A percentile compares a stretch with the other conserved stretches of the same genome.
These are phyloP conservation scores for Actias luna DNA, from an alignment of 2,888 invertebrate genomes.

Conservation along the genomic window DNA sequence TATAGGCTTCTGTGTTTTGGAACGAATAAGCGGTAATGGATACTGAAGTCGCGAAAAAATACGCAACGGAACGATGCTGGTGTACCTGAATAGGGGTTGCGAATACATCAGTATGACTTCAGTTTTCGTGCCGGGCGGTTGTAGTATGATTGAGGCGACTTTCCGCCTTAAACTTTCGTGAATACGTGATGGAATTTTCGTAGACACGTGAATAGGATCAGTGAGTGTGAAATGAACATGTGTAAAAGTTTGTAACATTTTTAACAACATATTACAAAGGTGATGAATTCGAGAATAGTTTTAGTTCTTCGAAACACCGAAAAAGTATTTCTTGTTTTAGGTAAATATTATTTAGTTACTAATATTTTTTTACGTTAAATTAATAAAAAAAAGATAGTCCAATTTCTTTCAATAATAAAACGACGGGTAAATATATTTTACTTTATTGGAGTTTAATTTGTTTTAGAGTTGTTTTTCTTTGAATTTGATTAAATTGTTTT, in stretches of 20 bases:
- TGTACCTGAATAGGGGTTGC: not conserved
- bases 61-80: not conserved
- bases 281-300: slow-evolving; percentile 40
- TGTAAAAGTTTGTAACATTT: slow-evolving; percentile 37
- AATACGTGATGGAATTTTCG: slow-evolving; percentile 33
- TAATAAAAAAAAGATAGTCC: too few relatives aligned
- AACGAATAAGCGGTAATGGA: not conserved
- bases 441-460: too few relatives aligned
- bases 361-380: not conserved
- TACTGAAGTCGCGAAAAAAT: not conserved
- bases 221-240: slow-evolving; percentile 31
- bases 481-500: too few relatives aligned
- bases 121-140: slow-evolving; percentile 57
- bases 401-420: too few relatives aligned
- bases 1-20: not conserved
- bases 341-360: slow-evolving; percentile 44
- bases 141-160: slow-evolving; percentile 47
- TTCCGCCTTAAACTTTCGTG: slow-evolving; percentile 53
- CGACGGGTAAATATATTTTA: not conserved
- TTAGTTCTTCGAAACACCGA: slow-evolving; percentile 36
- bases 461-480: too few relatives aligned
- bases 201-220: not conserved
- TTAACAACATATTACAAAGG: slow-evolving; percentile 33
- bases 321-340: slow-evolving; percentile 51
- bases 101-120: slow-evolving; percentile 58